Conservation (phyloP, 2,797 vertebrate genomes). For the Falco columbarius region DNA sequence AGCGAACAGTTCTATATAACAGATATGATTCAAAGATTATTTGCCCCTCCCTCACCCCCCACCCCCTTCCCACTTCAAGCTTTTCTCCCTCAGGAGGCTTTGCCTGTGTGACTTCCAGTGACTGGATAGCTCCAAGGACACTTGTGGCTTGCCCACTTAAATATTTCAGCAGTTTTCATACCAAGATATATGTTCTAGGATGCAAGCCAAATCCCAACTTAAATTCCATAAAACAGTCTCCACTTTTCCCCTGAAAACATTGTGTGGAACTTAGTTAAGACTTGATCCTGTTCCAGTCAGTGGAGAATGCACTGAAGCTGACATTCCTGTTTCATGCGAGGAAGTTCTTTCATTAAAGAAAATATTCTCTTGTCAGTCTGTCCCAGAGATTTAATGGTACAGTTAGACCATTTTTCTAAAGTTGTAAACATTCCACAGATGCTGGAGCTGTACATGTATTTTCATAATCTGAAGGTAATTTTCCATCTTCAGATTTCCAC, state of each 20-base stretch:
- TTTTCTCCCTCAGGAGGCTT: background rate
- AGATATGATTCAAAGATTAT: constrained; percentile 22
- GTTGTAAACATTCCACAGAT: background rate
- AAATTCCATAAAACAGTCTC: constrained; percentile 59
- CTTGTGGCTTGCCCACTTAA: constrained; percentile 47
- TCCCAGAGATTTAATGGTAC: background rate
- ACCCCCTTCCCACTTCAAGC: background rate
- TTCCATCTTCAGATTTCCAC: background rate
- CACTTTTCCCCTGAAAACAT: constrained; percentile 58
- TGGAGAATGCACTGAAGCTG: constrained; percentile 1
- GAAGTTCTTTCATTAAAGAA: background rate
- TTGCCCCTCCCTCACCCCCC: background rate
- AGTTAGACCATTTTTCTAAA: background rate
- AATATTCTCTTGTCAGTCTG: background rate
- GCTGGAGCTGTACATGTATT: background rate
- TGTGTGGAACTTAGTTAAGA: constrained; percentile 45
- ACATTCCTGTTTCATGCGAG: constrained; percentile 40
- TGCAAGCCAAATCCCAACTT: constrained; percentile 49
- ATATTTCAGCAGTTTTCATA: constrained; percentile 51
- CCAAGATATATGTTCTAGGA: constrained; percentile 65
- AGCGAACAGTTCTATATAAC: background rate
- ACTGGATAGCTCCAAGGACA: constrained; percentile 47
- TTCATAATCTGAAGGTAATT: background rate
- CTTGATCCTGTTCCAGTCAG: constrained; percentile 39
- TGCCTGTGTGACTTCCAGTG: constrained; percentile 28